Evolutionary conservation across 2,113 vertebrate species (phyloP), one percentile per base, ranked within the genome.

Genomic region (Amblyopsis rosae): DNA sequence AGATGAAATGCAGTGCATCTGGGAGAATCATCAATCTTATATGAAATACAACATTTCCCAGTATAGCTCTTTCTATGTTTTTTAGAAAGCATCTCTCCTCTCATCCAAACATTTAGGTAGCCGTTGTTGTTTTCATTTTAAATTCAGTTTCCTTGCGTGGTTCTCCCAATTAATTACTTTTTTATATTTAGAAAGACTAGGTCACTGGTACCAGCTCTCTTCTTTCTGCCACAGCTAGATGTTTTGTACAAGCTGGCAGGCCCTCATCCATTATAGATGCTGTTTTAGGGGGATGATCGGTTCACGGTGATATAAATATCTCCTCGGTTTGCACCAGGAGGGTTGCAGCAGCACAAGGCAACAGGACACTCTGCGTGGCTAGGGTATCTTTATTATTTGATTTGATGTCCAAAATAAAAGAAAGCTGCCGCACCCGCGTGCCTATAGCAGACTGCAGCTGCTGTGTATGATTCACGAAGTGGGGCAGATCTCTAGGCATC

Each of bases 191-290:
- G 33, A 65, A 72, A 65, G 64, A 54, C 10, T 41, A 7, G 26
- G 33, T 49, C 26, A 9, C 26, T n/a, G 15, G 50, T 55, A 26
- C 46, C 16, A 32, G 12, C 35, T 47, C 50, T 53, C n/a, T 41
- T 65, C 65, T 81, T 75, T 72, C 68, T 71, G 65, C 62, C 60
- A 45, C 62, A 83, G 80, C 26, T 46, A 79, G 75, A 78, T 76
- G 77, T 73, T 79, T 67, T 69, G 75, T 67, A 73, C 76, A 6
- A 77, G 79, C 81, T 80, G 65, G 70, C 67, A 70, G 67, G 67
- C 63, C 81, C 81, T 89, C 84, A 90, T 91, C 67, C 80, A 90
- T 90, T 84, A 89, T 91, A 63, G 63, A 92, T 89, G 68, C 41
- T 60, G 60, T 88, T 89, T 90, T 87, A 89, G 74, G 70, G 65